Evolutionary conservation across 2,797 vertebrate species (phyloP).

Genomic region (Phyllotis vaccarum): DNA sequence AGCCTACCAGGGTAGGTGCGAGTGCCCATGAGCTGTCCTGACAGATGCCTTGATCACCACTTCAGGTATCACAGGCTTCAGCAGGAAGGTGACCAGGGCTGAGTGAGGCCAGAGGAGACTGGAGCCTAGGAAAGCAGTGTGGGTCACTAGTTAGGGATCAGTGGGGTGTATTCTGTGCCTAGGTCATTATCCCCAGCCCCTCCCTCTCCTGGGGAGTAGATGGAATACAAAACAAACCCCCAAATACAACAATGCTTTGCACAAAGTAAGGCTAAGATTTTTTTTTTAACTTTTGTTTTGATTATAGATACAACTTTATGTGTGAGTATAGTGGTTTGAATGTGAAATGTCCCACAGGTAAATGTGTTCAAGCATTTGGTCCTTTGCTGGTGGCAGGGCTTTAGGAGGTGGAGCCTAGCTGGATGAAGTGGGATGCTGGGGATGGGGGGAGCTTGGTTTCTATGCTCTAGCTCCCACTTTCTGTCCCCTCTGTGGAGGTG

Average conservation of each 20-base stretch:
- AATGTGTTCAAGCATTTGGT: neutral
- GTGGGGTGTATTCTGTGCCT: neutral
- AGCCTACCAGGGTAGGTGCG: neutral
- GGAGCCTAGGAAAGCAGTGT: neutral
- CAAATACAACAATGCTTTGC: neutral
- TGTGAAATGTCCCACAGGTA: neutral
- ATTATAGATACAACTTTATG: neutral
- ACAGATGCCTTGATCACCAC: too few species aligned
- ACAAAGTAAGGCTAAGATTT: neutral
- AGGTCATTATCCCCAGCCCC: neutral
- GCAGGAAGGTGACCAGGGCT: neutral
- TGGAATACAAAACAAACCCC: neutral
- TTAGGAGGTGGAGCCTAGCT: neutral
- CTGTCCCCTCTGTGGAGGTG: neutral
- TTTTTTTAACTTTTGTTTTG: neutral
- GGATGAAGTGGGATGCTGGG: neutral
- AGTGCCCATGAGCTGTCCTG: neutral
- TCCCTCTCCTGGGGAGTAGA: too few species aligned
- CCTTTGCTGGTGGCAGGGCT: neutral
- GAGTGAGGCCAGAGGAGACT: neutral
- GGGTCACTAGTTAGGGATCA: neutral
- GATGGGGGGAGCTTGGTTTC: neutral
- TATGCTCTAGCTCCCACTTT: too few species aligned
- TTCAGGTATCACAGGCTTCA: neutral
- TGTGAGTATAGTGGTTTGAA: neutral